These are phyloP conservation scores for Gisinianus flammeolus DNA, from an alignment of 2,888 invertebrate species.

Conservation along the genomic window DNA sequence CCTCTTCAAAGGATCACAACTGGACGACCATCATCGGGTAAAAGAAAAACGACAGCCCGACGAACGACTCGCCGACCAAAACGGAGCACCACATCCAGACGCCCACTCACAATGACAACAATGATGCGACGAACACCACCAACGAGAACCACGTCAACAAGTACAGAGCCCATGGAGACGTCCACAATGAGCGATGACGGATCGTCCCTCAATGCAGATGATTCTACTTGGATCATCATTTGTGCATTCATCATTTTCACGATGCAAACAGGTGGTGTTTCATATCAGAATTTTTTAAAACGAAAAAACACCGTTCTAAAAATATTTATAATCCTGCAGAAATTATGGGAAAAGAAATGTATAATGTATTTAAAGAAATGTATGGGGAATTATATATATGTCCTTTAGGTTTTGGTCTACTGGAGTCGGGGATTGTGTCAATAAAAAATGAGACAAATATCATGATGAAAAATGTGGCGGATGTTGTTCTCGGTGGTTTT, in stretches of 20 bases:
- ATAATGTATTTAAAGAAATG: neutral
- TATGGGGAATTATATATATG: no score
- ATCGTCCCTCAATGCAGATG: conserved; percentile 73
- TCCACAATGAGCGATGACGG: conserved; percentile 4
- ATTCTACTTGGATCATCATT: conserved; percentile 87
- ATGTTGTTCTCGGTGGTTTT: conserved; percentile 64
- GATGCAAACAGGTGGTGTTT: conserved; percentile 81
- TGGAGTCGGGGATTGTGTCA: conserved; percentile 62
- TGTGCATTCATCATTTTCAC: conserved; percentile 90
- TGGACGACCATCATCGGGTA: neutral
- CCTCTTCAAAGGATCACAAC: neutral
- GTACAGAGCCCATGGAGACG: neutral
- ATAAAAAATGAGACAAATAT: conserved; percentile 63
- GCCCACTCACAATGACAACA: neutral
- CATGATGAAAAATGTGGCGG: conserved; percentile 64
- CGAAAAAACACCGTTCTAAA: neutral
- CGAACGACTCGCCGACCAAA: neutral
- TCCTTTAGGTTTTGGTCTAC: conserved; percentile 61
- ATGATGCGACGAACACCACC: neutral
- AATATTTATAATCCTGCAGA: neutral
- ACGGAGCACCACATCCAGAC: neutral
- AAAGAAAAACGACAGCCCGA: neutral
- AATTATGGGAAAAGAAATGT: neutral
- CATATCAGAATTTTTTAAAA: neutral
- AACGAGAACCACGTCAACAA: neutral